A percentile compares a stretch with the other conserved stretches of the same genome.
Conservation (phyloP, 2,797 vertebrate genomes). For the Coranthus polyacanthus region DNA sequence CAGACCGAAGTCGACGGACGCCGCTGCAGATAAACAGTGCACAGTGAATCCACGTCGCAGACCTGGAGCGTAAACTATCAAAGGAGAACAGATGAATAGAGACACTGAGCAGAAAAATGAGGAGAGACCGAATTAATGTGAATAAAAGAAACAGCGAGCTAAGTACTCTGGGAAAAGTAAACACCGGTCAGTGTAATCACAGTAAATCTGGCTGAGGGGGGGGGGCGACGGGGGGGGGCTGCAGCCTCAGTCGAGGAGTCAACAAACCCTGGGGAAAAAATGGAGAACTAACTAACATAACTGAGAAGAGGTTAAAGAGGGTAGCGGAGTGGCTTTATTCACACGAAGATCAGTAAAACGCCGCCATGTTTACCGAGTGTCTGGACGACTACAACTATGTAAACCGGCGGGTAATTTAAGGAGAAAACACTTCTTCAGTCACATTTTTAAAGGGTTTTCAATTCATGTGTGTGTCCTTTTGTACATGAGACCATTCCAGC, state of each 20-base stretch:
- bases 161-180: slow-evolving; percentile 87
- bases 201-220: slow-evolving; percentile 69
- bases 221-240: slow-evolving; percentile 50
- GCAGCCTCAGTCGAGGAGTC: slow-evolving; percentile 68
- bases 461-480: background rate
- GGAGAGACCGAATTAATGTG: slow-evolving; percentile 66
- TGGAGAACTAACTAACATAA: slow-evolving; percentile 61
- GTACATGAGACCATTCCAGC: slow-evolving; percentile 33
- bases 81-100: slow-evolving; percentile 41
- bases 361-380: slow-evolving; percentile 69
- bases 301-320: slow-evolving; percentile 68
- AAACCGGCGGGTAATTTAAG: slow-evolving; percentile 51
- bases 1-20: slow-evolving; percentile 11
- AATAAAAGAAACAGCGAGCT: slow-evolving; percentile 74
- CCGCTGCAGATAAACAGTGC: slow-evolving; percentile 23
- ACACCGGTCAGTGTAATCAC: slow-evolving; percentile 75
- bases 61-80: slow-evolving; percentile 13
- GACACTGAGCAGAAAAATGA: slow-evolving; percentile 26
- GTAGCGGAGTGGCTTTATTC: slow-evolving; percentile 62
- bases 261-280: slow-evolving; percentile 74
- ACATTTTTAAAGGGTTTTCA: background rate
- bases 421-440: slow-evolving; percentile 40
- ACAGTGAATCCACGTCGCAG: slow-evolving; percentile 24
- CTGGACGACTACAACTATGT: slow-evolving; percentile 64
- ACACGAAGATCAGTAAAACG: slow-evolving; percentile 69